Conservation (phyloP, 2,888 invertebrate species). For the Meloe dianella region DNA sequence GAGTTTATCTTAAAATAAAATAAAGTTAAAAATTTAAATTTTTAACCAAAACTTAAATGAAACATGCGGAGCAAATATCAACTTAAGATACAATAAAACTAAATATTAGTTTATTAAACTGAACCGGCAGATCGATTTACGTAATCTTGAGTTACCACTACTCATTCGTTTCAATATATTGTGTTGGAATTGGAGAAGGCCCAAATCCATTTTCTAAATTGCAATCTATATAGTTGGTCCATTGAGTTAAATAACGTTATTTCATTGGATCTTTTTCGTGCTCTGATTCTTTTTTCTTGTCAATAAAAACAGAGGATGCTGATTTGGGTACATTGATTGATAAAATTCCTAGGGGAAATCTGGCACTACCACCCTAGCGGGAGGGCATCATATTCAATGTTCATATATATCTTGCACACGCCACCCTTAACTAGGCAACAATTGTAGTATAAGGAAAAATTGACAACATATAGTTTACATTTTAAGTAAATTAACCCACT, state of each 20-base stretch:
- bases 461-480: slow-evolving; percentile 24
- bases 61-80: too few species aligned
- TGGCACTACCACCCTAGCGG: slow-evolving; percentile 20
- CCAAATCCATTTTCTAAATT: slow-evolving; percentile 12
- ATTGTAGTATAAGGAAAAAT: not conserved
- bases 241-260: not conserved
- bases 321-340: slow-evolving; percentile 31
- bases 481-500: slow-evolving; percentile 20
- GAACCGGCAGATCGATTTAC: not conserved
- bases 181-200: not conserved
- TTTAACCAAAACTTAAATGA: not conserved
- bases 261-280: not conserved
- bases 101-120: not conserved
- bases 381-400: slow-evolving; percentile 31
- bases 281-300: slow-evolving; percentile 18
- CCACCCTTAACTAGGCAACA: slow-evolving; percentile 14
- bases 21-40: too few species aligned
- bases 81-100: not conserved
- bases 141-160: not conserved
- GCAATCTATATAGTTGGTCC: not conserved
- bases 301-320: slow-evolving; percentile 18
- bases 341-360: slow-evolving; percentile 27
- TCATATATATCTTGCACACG: slow-evolving; percentile 20
- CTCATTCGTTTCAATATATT: not conserved
- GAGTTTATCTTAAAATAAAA: too few species aligned